Evolutionary conservation across 2,113 vertebrate genomes (phyloP), one percentile per base, ranked within the genome.

Genomic region (Stictonetta naevosa): DNA sequence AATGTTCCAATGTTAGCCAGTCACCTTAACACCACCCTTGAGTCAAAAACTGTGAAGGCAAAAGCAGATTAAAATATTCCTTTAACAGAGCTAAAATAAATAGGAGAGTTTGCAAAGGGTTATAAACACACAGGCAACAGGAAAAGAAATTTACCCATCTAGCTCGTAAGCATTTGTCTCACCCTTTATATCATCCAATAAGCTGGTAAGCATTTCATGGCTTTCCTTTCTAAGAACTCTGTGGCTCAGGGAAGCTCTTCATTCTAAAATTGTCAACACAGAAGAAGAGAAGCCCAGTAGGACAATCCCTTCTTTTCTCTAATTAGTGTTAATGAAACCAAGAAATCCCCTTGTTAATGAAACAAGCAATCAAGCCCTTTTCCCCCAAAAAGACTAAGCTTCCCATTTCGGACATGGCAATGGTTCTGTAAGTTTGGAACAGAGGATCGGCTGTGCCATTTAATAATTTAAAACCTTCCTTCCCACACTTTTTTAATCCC

Each of bases 121-220:
- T 91, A 53, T 25, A 73, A 73, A 55, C 28, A 36, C 4, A 12
- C 10, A 31, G 2, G 17, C 36, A 82, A 71, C 11, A 68, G 34
- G 23, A 91, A 75, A 0, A 79, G 28, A 82, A 75, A 58, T 60
- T 23, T 68, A 50, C 28, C 33, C 10, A n/a, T 75, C 14, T 53
- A 59, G 14, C 12, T 81, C 12, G 25, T 19, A 67, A 78, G 31
- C 13, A 6, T 7, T 19, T 71, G 69, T 84, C 26, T 82, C 13
- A 11, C 8, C 2, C 5, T 56, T 92, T 33, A 12, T 26, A 42
- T 62, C 20, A 52, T 33, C 0, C 0, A 26, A 10, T 42, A 76
- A 79, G 7, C 21, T 60, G 29, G 44, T 48, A 83, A 91, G 69
- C 3, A 48, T 79, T 90, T 88, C 48, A 42, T 33, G 68, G 42